A percentile compares a stretch with the other conserved stretches of the same genome.
phyloP scores from a whole-genome alignment of 2,888 invertebrate genomes.

The Agonopterix arenella region DNA sequence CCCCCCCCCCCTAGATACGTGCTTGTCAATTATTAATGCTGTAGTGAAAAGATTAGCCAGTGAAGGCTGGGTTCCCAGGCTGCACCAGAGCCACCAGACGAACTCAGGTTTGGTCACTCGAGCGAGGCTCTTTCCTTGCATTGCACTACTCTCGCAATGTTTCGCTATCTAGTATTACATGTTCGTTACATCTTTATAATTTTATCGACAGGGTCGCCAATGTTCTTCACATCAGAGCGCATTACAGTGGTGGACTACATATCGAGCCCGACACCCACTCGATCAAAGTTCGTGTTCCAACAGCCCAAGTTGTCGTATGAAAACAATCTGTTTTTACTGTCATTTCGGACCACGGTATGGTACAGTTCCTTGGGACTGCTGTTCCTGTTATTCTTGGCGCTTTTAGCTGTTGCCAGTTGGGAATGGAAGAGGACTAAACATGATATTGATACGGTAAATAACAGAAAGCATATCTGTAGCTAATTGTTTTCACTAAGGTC shows the following conservation, averaged over 20 bases:
- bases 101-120: too few species aligned
- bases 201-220: constrained; percentile 71
- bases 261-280: constrained; percentile 80
- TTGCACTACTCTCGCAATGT: too few species aligned
- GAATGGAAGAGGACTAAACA: constrained; percentile 52
- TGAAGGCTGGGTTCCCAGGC: too few species aligned
- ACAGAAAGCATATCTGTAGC: too few species aligned
- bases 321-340: constrained; percentile 82
- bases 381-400: constrained; percentile 51
- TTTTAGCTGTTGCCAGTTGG: constrained; percentile 50
- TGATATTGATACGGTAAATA: constrained; percentile 19
- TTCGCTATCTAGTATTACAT: not conserved
- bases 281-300: constrained; percentile 83
- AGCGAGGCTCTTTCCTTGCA: too few species aligned
- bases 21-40: too few species aligned
- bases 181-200: too few species aligned
- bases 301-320: constrained; percentile 84
- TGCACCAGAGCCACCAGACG: too few species aligned
- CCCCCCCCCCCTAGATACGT: too few species aligned
- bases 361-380: constrained; percentile 67
- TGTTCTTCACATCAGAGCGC: constrained; percentile 80
- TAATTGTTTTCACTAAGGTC: too few species aligned
- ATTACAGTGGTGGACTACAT: constrained; percentile 80
- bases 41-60: too few species aligned
- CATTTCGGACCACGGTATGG: constrained; percentile 83